Conservation (phyloP, 2,113 vertebrate genomes). For the Gasterosteus nipponicus region DNA sequence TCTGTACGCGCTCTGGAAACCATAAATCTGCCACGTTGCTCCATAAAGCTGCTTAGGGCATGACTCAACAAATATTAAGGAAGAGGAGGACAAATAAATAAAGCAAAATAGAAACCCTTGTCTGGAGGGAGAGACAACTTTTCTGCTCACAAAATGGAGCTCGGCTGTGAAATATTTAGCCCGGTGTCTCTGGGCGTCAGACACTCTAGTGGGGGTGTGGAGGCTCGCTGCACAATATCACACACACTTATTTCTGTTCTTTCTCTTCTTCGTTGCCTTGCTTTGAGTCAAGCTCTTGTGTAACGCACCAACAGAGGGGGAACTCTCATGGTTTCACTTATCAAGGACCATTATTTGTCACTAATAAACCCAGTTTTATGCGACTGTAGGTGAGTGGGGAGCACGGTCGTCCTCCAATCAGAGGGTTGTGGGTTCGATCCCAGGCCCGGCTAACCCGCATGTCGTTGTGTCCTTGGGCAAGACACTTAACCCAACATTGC, state of each 20-base stretch:
- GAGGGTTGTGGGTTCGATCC: too few relatives aligned
- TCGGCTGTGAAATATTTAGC: conserved; percentile 69
- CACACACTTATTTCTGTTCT: neutral
- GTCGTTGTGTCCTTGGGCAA: too few relatives aligned
- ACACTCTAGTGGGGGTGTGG: conserved; percentile 29
- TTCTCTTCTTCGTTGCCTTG: neutral
- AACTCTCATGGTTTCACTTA: conserved; percentile 3
- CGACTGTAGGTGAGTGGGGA: too few relatives aligned
- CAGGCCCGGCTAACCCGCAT: too few relatives aligned
- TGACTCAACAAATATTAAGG: conserved; percentile 77
- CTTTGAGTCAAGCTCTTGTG: neutral
- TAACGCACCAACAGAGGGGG: neutral
- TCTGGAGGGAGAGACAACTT: conserved; percentile 59
- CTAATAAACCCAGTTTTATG: neutral
- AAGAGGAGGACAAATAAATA: conserved; percentile 74
- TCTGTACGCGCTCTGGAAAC: conserved; percentile 46
- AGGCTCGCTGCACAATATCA: conserved; percentile 26
- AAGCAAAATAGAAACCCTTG: conserved; percentile 59
- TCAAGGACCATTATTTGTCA: neutral
- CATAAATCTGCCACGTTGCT: conserved; percentile 71
- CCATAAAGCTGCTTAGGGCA: conserved; percentile 75
- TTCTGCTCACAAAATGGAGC: conserved; percentile 68
- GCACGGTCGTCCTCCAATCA: too few relatives aligned
- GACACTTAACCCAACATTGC: too few relatives aligned
- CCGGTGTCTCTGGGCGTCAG: conserved; percentile 44